These are phyloP conservation scores for Scelioninae gen. 2 DNA, from an alignment of 2,888 invertebrate genomes.

Conservation along the genomic window DNA sequence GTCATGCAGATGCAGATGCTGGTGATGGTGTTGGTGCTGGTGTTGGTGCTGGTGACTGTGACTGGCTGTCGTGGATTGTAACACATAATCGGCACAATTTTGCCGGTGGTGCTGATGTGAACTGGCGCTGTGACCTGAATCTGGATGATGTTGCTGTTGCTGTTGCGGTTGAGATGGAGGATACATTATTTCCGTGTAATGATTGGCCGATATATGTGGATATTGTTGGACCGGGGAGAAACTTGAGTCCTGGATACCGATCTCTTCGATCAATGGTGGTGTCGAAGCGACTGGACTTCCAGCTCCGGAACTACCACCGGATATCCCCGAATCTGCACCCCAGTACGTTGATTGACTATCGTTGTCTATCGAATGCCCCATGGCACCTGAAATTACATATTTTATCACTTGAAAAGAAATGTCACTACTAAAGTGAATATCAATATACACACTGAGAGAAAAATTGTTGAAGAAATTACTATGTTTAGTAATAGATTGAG, in stretches of 20 bases:
- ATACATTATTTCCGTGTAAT: slow-evolving; percentile 63
- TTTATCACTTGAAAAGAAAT: too few relatives aligned
- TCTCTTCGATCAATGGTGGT: slow-evolving; percentile 73
- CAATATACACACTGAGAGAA: too few relatives aligned
- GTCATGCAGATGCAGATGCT: too few relatives aligned
- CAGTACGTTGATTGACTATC: slow-evolving; percentile 73
- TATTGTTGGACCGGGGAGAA: slow-evolving; percentile 68
- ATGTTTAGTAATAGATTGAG: too few relatives aligned
- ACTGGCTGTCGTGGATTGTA: slow-evolving; percentile 41
- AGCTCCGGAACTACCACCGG: slow-evolving; percentile 73
- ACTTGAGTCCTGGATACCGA: slow-evolving; percentile 69
- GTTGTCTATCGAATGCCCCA: slow-evolving; percentile 62
- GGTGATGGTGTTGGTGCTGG: too few relatives aligned
- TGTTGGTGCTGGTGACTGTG: slow-evolving; percentile 60
- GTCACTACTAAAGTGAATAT: too few relatives aligned
- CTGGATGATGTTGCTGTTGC: slow-evolving; percentile 57
- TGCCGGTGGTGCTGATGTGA: slow-evolving; percentile 21
- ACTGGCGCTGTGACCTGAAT: slow-evolving; percentile 38
- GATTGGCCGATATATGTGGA: slow-evolving; percentile 61
- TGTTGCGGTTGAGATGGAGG: slow-evolving; percentile 60
- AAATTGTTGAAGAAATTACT: too few relatives aligned
- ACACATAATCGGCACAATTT: slow-evolving; percentile 36
- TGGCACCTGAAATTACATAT: slow-evolving; percentile 33
- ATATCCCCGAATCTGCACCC: slow-evolving; percentile 73
- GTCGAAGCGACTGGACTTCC: slow-evolving; percentile 73